Conservation (phyloP, 2,113 vertebrate genomes). For the Smithornis capensis region DNA sequence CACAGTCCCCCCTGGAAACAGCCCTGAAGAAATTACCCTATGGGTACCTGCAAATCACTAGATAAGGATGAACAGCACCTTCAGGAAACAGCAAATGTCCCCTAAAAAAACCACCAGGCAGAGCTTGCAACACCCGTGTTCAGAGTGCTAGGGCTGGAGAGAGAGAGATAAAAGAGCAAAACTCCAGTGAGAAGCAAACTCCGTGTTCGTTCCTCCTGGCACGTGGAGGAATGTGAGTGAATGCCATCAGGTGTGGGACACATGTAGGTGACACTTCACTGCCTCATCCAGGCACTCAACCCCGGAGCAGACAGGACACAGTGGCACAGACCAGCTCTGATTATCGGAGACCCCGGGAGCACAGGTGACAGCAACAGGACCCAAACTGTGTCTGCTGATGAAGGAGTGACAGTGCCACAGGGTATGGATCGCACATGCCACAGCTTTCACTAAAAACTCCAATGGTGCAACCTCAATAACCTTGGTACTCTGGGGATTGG, state of each 20-base stretch:
- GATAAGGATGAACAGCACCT: not conserved
- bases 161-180: not conserved
- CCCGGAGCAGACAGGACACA: not conserved
- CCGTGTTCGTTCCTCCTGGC: not conserved
- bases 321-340: not conserved
- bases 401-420: not conserved
- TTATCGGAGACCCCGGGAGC: not conserved
- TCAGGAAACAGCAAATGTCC: not conserved
- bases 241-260: not conserved
- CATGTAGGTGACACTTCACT: not conserved
- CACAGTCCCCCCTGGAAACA: not conserved
- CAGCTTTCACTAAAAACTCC: not conserved
- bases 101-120: not conserved
- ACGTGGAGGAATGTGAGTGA: accelerated
- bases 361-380: accelerated
- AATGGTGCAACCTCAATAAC: not conserved
- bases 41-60: not conserved
- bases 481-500: not conserved
- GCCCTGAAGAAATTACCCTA: not conserved
- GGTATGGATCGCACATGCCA: not conserved
- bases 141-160: not conserved
- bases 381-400: not conserved
- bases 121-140: not conserved
- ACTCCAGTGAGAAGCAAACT: not conserved
- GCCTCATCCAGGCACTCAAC: not conserved